Evolutionary conservation across 1,140 invertebrate species (phyloP).

Genomic region (Papilio machaon): DNA sequence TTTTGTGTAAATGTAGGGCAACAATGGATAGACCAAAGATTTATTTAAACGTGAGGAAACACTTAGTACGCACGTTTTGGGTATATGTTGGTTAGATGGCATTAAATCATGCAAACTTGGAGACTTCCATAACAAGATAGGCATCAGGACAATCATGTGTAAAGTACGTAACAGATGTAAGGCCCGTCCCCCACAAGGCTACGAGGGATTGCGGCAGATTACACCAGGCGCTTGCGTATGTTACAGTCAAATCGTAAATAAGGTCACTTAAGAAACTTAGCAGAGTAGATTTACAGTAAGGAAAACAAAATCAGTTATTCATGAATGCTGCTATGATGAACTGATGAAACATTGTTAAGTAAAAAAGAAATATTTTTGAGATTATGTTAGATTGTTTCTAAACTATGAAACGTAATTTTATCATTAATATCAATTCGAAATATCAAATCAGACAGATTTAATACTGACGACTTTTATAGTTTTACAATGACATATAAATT

Average conservation of each 20-base stretch:
- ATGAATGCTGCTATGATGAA: neutral
- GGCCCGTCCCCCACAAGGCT: slow-evolving; percentile 44
- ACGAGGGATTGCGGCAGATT: slow-evolving; percentile 45
- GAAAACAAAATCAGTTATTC: neutral
- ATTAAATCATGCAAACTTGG: slow-evolving; percentile 32
- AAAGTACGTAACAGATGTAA: slow-evolving; percentile 45
- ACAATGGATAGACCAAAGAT: neutral
- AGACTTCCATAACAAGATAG: slow-evolving; percentile 29
- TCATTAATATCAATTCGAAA: no score
- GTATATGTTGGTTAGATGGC: neutral
- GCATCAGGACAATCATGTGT: slow-evolving; percentile 46
- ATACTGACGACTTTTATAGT: neutral
- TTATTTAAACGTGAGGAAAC: neutral
- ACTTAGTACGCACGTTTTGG: neutral
- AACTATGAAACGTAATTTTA: no score
- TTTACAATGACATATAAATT: slow-evolving; percentile 22
- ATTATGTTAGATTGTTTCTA: no score
- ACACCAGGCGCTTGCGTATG: slow-evolving; percentile 45
- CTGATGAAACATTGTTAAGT: neutral
- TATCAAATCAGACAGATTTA: neutral
- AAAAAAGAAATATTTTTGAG: neutral
- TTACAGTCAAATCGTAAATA: slow-evolving; percentile 36
- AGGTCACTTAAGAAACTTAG: neutral
- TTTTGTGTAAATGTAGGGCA: neutral
- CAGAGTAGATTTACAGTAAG: neutral